phyloP scores from a whole-genome alignment of 2,797 vertebrate species.

The Cuniculus paca region DNA sequence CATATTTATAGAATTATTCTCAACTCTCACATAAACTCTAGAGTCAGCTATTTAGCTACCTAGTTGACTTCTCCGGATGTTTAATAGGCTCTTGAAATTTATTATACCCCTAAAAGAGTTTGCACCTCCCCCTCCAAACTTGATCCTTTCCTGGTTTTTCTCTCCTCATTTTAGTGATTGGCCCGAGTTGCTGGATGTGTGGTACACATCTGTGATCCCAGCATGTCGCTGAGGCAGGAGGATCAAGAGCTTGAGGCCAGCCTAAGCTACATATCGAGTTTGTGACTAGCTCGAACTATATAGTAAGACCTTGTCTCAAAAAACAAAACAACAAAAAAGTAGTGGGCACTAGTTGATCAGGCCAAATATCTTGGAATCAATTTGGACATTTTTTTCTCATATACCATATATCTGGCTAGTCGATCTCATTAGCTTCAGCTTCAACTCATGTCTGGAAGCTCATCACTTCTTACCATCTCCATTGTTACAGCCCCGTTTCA shows the following conservation, averaged over 20 bases:
- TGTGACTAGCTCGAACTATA: neutral
- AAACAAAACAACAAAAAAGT: neutral
- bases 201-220: neutral
- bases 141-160: neutral
- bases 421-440: neutral
- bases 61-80: neutral
- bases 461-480: slow-evolving; percentile 21
- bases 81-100: slow-evolving; percentile 15
- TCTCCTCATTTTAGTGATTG: neutral
- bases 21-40: neutral
- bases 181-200: neutral
- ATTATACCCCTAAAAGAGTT: neutral
- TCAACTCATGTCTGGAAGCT: neutral
- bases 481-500: neutral
- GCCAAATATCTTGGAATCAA: neutral
- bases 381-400: slow-evolving; percentile 18
- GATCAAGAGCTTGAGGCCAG: neutral
- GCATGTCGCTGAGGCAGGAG: neutral
- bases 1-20: slow-evolving; percentile 1
- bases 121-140: neutral
- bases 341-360: neutral
- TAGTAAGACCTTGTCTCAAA: neutral
- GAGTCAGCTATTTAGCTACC: neutral
- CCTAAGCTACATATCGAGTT: neutral
- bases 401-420: neutral